These are phyloP conservation scores for Rhea americana DNA, from an alignment of 2,113 vertebrate genomes.

Conservation along the genomic window DNA sequence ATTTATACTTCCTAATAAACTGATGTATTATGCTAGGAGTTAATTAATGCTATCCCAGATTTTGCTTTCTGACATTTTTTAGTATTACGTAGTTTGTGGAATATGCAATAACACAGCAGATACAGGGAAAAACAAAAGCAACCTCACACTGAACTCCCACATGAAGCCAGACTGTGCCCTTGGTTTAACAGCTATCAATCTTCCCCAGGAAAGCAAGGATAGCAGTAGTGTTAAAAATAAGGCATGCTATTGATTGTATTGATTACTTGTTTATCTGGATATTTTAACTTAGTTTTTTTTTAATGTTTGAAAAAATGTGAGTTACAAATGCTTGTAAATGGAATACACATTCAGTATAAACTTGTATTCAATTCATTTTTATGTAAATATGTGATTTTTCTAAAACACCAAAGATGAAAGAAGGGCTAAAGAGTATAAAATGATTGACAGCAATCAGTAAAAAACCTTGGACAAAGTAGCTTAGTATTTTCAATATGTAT, in stretches of 20 bases:
- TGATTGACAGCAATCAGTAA: neutral
- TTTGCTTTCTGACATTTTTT: neutral
- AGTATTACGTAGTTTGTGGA: neutral
- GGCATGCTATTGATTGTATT: neutral
- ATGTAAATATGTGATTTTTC: neutral
- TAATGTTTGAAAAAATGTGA: neutral
- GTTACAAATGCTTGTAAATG: neutral
- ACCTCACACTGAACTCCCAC: neutral
- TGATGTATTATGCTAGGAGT: fast-evolving
- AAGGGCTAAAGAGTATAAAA: neutral
- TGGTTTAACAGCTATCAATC: neutral
- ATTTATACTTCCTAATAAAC: neutral
- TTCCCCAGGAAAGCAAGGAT: neutral
- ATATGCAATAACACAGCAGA: neutral
- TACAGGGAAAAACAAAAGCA: neutral
- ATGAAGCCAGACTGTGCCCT: neutral
- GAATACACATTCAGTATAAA: neutral
- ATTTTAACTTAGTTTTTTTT: neutral
- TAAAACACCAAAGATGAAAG: neutral
- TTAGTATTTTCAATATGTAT: neutral
- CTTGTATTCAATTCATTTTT: neutral
- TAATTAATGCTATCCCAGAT: neutral
- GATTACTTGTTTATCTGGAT: neutral
- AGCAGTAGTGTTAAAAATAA: neutral
- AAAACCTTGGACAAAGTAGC: neutral